Evolutionary conservation across 1,140 invertebrate species (phyloP).

Genomic region (Mesaphorura yosii): DNA sequence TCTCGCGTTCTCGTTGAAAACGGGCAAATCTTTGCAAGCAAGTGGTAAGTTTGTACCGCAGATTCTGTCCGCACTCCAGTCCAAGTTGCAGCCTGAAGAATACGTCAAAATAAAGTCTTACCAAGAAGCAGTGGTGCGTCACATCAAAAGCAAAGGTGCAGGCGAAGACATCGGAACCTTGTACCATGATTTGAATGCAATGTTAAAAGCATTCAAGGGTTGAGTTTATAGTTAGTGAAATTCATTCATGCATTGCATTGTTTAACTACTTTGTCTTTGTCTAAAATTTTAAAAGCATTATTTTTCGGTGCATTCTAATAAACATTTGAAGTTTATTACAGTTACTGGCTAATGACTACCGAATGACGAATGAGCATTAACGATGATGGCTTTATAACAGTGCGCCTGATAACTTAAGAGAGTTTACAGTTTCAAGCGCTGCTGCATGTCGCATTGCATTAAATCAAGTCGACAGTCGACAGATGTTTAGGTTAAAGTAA

Average conservation of each 20-base stretch:
- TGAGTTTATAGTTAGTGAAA: no score
- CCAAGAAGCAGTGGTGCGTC: conserved; percentile 47
- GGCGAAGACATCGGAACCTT: conserved; percentile 49
- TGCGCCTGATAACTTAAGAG: no score
- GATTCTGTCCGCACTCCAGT: conserved; percentile 59
- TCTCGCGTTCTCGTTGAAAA: conserved; percentile 66
- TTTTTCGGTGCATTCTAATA: not conserved
- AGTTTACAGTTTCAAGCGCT: no score
- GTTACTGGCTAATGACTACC: no score
- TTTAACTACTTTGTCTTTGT: no score
- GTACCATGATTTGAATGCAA: conserved; percentile 10
- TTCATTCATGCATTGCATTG: no score
- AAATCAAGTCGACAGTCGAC: no score
- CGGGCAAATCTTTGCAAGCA: conserved; percentile 71
- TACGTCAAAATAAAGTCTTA: conserved; percentile 70
- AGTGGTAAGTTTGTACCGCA: conserved; percentile 80
- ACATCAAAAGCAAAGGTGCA: conserved; percentile 83
- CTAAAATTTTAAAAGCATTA: not conserved
- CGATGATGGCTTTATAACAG: no score
- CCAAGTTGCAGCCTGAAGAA: conserved; percentile 77
- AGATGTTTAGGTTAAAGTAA: no score
- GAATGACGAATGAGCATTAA: no score
- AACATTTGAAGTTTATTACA: no score
- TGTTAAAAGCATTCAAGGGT: conserved; percentile 7
- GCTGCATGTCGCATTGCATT: no score